Evolutionary conservation across 2,797 vertebrate genomes (phyloP).

Genomic region (Ispidina picta): DNA sequence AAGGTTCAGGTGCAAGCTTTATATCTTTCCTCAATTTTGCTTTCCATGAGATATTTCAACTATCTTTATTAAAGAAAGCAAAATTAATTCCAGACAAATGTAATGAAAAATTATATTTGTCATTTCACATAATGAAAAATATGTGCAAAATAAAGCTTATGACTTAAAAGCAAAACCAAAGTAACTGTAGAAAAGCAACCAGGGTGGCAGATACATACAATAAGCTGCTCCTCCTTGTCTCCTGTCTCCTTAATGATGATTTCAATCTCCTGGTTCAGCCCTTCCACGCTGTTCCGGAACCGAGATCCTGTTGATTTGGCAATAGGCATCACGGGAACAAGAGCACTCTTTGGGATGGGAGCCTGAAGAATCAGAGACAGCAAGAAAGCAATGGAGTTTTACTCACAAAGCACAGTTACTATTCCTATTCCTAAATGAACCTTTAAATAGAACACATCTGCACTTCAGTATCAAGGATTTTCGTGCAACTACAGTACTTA

Average conservation of each 20-base stretch:
- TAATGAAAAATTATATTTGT: background rate
- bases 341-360: constrained; percentile 92
- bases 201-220: constrained; percentile 82
- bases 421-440: background rate
- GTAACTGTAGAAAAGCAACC: background rate
- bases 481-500: accelerated
- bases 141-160: background rate
- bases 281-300: constrained; percentile 97
- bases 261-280: constrained; percentile 98
- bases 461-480: background rate
- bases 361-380: constrained; percentile 77
- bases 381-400: background rate
- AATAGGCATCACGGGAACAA: constrained; percentile 91
- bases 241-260: constrained; percentile 97
- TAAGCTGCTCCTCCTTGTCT: constrained; percentile 92
- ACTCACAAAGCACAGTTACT: background rate
- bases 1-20: background rate
- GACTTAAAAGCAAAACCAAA: background rate
- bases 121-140: background rate
- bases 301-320: constrained; percentile 89
- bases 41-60: background rate
- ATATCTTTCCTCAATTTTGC: background rate
- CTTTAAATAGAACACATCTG: background rate
- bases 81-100: background rate
- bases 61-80: background rate